These are phyloP conservation scores for Diacarnus erythraeanus DNA, from an alignment of 37 sponge, comb jelly and placozoan genomes.

Conservation along the genomic window DNA sequence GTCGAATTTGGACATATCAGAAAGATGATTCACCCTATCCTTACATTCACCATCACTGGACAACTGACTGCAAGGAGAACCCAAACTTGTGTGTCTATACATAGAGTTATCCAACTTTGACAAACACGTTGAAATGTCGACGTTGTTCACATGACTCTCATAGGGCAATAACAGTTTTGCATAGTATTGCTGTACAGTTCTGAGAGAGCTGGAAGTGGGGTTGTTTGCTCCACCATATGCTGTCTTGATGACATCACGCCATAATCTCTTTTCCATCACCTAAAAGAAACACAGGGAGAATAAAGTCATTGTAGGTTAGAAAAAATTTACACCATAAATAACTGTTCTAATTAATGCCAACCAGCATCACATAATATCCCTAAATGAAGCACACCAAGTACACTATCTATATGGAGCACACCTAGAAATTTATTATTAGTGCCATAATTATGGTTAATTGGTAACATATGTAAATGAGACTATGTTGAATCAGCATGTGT, in stretches of 20 bases:
- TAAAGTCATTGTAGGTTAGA: not conserved
- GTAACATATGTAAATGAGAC: too few relatives aligned
- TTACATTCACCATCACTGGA: not conserved
- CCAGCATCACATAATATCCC: too few relatives aligned
- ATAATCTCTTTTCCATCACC: slow-evolving; percentile 56
- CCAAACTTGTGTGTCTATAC: not conserved
- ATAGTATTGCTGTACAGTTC: slow-evolving; percentile 49
- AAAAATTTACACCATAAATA: not conserved
- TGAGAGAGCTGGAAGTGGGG: slow-evolving; percentile 16
- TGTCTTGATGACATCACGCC: slow-evolving; percentile 50
- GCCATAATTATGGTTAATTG: too few relatives aligned
- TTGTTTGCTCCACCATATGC: slow-evolving; percentile 1
- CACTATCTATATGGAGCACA: too few relatives aligned
- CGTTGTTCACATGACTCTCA: slow-evolving; percentile 46
- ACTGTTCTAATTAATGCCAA: not conserved
- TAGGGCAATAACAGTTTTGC: slow-evolving; percentile 58
- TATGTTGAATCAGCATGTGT: too few relatives aligned
- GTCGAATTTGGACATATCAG: not conserved
- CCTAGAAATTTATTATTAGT: too few relatives aligned
- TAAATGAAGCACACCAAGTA: too few relatives aligned
- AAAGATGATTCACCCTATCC: slow-evolving; percentile 8
- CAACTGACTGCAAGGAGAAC: slow-evolving; percentile 15
- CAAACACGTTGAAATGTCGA: slow-evolving; percentile 20
- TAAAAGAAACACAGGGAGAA: slow-evolving; percentile 12
- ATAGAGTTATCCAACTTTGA: slow-evolving; percentile 31